A percentile compares a stretch with the other conserved stretches of the same genome.
These are phyloP conservation scores for Aegithalos caudatus DNA, from an alignment of 2,113 vertebrate genomes.

Conservation along the genomic window DNA sequence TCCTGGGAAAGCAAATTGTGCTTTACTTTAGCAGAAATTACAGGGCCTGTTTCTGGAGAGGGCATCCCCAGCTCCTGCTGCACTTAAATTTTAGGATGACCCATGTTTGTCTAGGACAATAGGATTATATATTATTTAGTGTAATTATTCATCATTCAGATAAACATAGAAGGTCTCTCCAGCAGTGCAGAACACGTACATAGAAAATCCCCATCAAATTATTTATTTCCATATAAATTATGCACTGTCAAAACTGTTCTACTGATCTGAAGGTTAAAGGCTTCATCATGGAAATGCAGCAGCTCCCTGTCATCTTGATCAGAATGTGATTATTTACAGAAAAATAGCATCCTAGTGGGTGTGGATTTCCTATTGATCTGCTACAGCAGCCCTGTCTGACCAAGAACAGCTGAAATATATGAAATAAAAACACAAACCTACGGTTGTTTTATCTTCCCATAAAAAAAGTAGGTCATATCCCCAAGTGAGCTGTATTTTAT, in stretches of 20 bases:
- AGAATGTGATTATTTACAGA: slow-evolving; percentile 10
- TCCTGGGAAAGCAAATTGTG: background rate
- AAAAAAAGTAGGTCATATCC: slow-evolving; percentile 59
- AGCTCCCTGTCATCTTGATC: background rate
- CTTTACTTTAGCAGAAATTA: background rate
- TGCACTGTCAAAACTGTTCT: slow-evolving; percentile 31
- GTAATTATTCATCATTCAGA: slow-evolving; percentile 23
- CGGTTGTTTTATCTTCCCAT: background rate
- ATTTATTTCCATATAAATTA: slow-evolving; percentile 44
- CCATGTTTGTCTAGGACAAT: background rate
- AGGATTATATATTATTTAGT: slow-evolving; percentile 1
- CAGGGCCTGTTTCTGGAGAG: background rate
- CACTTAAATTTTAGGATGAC: background rate
- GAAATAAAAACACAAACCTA: background rate
- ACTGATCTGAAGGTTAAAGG: slow-evolving; percentile 44
- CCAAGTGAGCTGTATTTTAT: slow-evolving; percentile 48
- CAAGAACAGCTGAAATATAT: background rate
- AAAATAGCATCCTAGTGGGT: background rate
- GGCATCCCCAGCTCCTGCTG: background rate
- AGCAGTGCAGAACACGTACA: background rate
- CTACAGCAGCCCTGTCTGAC: background rate
- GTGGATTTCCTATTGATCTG: slow-evolving; percentile 17
- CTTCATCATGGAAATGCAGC: background rate
- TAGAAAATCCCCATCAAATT: slow-evolving; percentile 6
- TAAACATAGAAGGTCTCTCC: background rate